Evolutionary conservation across 2,113 vertebrate species (phyloP).

Genomic region (Charadrius vociferus): DNA sequence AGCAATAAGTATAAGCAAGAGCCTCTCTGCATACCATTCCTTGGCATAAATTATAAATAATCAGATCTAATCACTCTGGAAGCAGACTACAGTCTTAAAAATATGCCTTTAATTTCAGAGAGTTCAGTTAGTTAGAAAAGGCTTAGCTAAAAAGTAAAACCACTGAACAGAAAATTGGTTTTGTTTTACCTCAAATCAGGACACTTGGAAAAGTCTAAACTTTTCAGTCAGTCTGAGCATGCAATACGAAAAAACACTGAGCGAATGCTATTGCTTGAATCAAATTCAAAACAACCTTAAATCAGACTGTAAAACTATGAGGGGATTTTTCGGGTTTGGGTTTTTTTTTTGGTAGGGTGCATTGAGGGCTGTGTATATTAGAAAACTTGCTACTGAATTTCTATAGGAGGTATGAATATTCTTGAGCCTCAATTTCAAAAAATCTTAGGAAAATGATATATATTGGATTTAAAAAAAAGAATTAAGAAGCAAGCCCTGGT

Average conservation of each 20-base stretch:
- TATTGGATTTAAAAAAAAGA: neutral
- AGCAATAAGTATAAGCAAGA: too few species aligned
- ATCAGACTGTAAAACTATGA: neutral
- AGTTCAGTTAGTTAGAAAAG: too few species aligned
- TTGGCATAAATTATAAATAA: too few species aligned
- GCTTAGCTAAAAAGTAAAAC: too few species aligned
- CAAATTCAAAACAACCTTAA: neutral
- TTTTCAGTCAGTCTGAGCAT: neutral
- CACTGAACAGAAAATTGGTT: too few species aligned
- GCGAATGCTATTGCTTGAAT: neutral
- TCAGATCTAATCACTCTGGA: too few species aligned
- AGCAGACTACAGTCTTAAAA: too few species aligned
- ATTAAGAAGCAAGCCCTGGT: neutral
- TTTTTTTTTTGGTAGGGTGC: neutral
- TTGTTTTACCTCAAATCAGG: too few species aligned
- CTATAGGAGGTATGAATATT: neutral
- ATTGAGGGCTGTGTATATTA: neutral
- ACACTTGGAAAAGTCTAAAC: neutral
- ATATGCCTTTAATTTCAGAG: too few species aligned
- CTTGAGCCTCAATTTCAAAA: neutral
- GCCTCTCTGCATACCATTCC: too few species aligned
- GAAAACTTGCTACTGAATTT: neutral
- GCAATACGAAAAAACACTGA: neutral
- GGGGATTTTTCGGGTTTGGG: accelerated
- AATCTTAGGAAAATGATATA: neutral